Evolutionary conservation across 2,888 invertebrate genomes (phyloP), one percentile per base, ranked within the genome.

Genomic region (Andrena trimmerana): DNA sequence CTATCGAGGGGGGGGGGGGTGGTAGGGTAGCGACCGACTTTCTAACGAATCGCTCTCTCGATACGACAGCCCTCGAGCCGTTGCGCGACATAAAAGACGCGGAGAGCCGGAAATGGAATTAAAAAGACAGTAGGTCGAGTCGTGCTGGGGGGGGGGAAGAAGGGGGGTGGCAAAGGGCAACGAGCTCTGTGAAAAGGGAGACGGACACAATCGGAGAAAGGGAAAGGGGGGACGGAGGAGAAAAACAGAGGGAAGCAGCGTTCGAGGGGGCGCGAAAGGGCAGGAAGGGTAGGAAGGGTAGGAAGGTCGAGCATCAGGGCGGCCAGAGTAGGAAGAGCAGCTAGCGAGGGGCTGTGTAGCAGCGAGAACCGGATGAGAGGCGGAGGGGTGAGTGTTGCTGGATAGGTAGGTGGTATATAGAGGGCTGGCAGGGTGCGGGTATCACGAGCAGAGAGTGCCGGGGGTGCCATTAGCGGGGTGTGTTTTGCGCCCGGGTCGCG

Each of bases 401-500:
- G 81, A 79, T 74, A 63, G 60, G 78, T 67, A 62, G 76, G 27
- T 60, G 67, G 75, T 72, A 62, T 77, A 79, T 69, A 80, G 77
- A 73, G 60, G 68, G 74, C 8, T 74, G 73, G 62, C 54, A 75
- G 83, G 71, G 79, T 77, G 78, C 84, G 83, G 85, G 81, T 89
- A 90, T 89, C 90, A 85, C 81, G 84, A 76, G 72, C 83, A 81
- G 85, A 84, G 85, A 86, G 90, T 90, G 88, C 84, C 88, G 86
- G 83, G 88, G 87, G 89, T 90, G 90, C 92, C 92, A 91, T 91
- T 91, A 91, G 91, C 90, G 89, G 88, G 90, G 90, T 92, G 89
- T 91, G 90, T 92, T 91, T 91, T 92, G 92, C 85, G 87, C 88
- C 86, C 86, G 86, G 88, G 88, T 90, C 88, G 90, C 88, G 87